phyloP scores from a whole-genome alignment of 2,797 vertebrate species.

The Diplodus sargus region DNA sequence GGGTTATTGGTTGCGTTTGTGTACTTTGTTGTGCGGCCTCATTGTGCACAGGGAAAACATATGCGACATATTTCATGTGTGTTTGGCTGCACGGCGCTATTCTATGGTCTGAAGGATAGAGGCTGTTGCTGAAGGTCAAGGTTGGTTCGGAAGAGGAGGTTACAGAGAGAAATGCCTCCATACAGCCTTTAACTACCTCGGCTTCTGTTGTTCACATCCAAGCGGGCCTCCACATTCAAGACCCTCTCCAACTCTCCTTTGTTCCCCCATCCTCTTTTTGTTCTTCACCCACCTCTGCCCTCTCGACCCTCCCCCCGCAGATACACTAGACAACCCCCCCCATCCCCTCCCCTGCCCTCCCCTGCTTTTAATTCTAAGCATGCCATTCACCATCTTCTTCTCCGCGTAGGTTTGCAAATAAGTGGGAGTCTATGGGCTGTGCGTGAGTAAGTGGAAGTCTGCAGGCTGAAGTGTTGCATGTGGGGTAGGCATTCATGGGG shows the following conservation, averaged over 20 bases:
- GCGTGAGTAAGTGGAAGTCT: slow-evolving; percentile 75
- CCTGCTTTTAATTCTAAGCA: slow-evolving; percentile 71
- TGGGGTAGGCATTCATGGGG: slow-evolving; percentile 68
- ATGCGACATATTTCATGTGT: not conserved
- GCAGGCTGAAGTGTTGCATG: slow-evolving; percentile 72
- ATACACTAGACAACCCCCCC: slow-evolving; percentile 33
- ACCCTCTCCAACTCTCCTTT: slow-evolving; percentile 60
- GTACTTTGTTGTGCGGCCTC: not conserved
- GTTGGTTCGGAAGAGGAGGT: slow-evolving; percentile 34
- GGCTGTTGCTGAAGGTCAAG: slow-evolving; percentile 67
- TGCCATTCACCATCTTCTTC: slow-evolving; percentile 64
- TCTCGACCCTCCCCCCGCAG: slow-evolving; percentile 51
- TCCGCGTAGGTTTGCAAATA: slow-evolving; percentile 73
- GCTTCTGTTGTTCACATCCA: slow-evolving; percentile 55
- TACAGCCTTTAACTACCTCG: slow-evolving; percentile 54
- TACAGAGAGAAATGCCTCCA: slow-evolving; percentile 47
- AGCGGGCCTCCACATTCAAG: slow-evolving; percentile 58
- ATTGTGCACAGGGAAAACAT: slow-evolving; percentile 6
- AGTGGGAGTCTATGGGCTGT: slow-evolving; percentile 69
- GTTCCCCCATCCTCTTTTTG: slow-evolving; percentile 61
- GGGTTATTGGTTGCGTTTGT: not conserved
- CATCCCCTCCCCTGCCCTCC: not conserved
- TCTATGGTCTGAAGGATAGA: slow-evolving; percentile 31
- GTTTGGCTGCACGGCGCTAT: slow-evolving; percentile 18
- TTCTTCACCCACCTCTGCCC: slow-evolving; percentile 71